These are phyloP conservation scores for Corvus hawaiiensis DNA, from an alignment of 2,113 vertebrate genomes.

Conservation along the genomic window DNA sequence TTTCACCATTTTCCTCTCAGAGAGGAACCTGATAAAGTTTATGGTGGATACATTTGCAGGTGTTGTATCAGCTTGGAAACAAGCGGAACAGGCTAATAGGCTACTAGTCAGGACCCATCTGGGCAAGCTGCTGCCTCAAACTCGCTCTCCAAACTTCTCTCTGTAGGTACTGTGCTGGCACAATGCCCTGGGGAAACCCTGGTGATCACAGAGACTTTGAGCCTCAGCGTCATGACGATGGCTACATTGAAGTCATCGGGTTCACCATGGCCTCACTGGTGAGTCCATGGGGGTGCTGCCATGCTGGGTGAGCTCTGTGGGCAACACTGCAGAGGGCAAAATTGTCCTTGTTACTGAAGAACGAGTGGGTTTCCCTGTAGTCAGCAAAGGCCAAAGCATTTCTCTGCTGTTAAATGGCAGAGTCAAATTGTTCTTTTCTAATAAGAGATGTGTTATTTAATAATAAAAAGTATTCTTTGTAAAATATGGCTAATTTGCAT, in stretches of 20 bases:
- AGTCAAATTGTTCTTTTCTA: background rate
- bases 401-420: background rate
- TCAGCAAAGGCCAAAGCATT: background rate
- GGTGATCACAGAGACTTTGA: conserved; percentile 82
- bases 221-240: conserved; percentile 82
- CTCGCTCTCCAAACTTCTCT: background rate
- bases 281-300: background rate
- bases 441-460: background rate
- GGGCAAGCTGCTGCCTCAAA: background rate
- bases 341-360: background rate
- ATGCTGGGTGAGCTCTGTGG: no score
- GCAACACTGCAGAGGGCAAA: rapidly evolving
- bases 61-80: background rate
- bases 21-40: background rate
- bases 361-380: background rate
- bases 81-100: background rate
- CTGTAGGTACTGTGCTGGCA: conserved; percentile 82
- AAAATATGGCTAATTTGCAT: background rate
- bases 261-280: conserved; percentile 85
- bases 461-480: background rate
- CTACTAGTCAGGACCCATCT: background rate
- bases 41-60: no score
- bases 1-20: background rate
- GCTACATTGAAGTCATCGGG: conserved; percentile 83
- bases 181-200: conserved; percentile 84